These are phyloP conservation scores for Eumerus sabulonum DNA, from an alignment of 2,888 invertebrate species.

Conservation along the genomic window DNA sequence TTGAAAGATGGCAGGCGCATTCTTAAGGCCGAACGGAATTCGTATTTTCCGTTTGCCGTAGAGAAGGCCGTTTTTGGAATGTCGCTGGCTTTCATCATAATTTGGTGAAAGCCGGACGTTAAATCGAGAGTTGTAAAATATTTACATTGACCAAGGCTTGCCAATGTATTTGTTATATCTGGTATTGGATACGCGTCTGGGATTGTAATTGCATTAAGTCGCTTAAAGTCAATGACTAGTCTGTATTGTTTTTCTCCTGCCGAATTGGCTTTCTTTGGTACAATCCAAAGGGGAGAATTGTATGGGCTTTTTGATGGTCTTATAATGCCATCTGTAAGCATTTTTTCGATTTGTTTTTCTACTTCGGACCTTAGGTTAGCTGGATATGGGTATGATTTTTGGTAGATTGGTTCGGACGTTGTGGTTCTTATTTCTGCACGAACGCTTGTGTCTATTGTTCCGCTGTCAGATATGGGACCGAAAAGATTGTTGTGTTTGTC, in stretches of 20 bases:
- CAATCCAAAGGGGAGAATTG: slow-evolving; percentile 27
- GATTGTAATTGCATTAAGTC: slow-evolving; percentile 29
- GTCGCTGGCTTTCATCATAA: slow-evolving; percentile 39
- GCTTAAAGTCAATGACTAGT: slow-evolving; percentile 20
- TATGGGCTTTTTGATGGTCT: slow-evolving; percentile 44
- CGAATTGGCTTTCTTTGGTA: slow-evolving; percentile 18
- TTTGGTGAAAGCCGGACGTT: slow-evolving; percentile 53
- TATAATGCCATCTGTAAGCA: slow-evolving; percentile 26
- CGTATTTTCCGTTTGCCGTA: slow-evolving; percentile 13
- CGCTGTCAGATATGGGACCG: slow-evolving; percentile 8
- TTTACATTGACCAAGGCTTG: slow-evolving; percentile 34
- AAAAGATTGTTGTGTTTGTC: slow-evolving; percentile 6
- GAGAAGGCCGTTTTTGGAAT: slow-evolving; percentile 53
- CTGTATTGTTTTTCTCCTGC: slow-evolving; percentile 21
- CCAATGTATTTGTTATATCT: slow-evolving; percentile 31
- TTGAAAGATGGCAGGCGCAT: slow-evolving; percentile 45
- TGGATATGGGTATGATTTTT: slow-evolving; percentile 49
- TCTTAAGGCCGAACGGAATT: slow-evolving; percentile 49
- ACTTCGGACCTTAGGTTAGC: slow-evolving; percentile 34
- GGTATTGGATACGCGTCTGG: slow-evolving; percentile 20
- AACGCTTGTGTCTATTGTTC: slow-evolving; percentile 4
- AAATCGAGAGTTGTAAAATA: slow-evolving; percentile 45
- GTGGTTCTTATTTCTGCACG: slow-evolving; percentile 4
- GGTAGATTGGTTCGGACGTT: slow-evolving; percentile 1
- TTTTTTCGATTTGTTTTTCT: slow-evolving; percentile 40